Evolutionary conservation across 1,140 invertebrate species (phyloP), one percentile per base, ranked within the genome.

Genomic region (Palaemon carinicauda): DNA sequence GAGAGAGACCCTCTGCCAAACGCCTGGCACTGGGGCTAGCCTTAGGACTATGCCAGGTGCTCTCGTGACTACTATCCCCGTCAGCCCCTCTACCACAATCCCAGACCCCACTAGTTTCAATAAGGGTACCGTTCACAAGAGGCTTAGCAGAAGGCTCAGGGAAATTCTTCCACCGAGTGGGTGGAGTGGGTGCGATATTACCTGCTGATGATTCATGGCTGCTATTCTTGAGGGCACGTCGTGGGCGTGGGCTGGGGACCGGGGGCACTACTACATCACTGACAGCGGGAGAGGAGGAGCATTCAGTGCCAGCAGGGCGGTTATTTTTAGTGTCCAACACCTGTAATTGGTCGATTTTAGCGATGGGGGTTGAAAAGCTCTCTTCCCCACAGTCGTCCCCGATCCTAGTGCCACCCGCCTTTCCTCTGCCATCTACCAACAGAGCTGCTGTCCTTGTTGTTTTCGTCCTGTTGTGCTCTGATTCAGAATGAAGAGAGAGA

Each of bases 151-250:
- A 17, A 60, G 52, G 78, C 71, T 71, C 77, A 33, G 29, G 41
- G 31, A 69, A 53, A 53, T 80, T 74, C 54, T 27, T 86, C 17
- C 84, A 65, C 33, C 84, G 84, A 7, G 84, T 73, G 56, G 84
- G 84, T n/a, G 84, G 84, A 33, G 84, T 86, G 77, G 84, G 84
- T 51, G 77, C 21, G 51, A 56, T 50, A 52, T 54, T n/a, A 73
- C 29, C 54, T n/a, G 29, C 69, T 31, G 21, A 21, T 56, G 77
- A 80, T 19, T 86, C 84, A 86, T 54, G 50, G 69, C 65, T 86
- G 69, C 65, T 86, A 86, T 86, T 86, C 77, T 74, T 86, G 77
- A 41, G 77, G 65, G 54, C 27, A 29, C 56, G 82, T n/a, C 74
- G 74, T 54, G 82, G 74, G 54, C 27, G 82, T 53, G 84, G 84